These are phyloP conservation scores for Cyphomyrus plagiostoma DNA, from an alignment of 2,113 vertebrate genomes.

Conservation along the genomic window DNA sequence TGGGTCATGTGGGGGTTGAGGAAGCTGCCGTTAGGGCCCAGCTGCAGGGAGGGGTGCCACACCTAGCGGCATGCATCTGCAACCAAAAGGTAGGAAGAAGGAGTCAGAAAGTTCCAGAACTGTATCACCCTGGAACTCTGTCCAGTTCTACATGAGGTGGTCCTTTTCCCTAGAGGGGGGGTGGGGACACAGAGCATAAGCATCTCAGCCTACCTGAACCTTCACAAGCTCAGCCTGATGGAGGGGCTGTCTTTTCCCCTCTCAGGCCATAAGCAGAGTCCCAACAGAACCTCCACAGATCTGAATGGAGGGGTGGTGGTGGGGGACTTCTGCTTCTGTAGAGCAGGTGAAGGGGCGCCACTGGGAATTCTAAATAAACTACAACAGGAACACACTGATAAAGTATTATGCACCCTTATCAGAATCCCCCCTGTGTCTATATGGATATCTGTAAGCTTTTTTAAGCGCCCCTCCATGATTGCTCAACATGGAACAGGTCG, in stretches of 20 bases:
- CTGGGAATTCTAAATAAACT: neutral
- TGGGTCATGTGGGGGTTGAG: neutral
- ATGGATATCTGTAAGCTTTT: neutral
- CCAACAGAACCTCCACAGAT: neutral
- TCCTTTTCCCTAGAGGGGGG: neutral
- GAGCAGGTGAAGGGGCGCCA: neutral
- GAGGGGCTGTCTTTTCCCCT: neutral
- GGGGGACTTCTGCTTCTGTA: neutral
- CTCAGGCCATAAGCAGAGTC: neutral
- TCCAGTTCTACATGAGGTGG: neutral
- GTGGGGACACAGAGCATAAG: neutral
- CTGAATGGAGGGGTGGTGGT: neutral
- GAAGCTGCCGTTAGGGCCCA: neutral
- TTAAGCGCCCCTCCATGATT: neutral
- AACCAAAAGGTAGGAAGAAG: neutral
- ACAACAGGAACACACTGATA: neutral
- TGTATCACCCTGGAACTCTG: neutral
- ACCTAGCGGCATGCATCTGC: neutral
- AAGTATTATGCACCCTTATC: neutral
- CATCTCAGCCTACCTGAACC: neutral
- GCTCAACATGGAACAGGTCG: slow-evolving; percentile 1
- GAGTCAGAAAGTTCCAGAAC: neutral
- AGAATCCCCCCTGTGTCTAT: neutral
- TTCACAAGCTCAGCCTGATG: neutral
- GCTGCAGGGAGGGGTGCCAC: neutral